A percentile compares a stretch with the other conserved stretches of the same genome.
These are phyloP conservation scores for Erpobdella octoculata DNA, from an alignment of 2,888 invertebrate species.

Conservation along the genomic window DNA sequence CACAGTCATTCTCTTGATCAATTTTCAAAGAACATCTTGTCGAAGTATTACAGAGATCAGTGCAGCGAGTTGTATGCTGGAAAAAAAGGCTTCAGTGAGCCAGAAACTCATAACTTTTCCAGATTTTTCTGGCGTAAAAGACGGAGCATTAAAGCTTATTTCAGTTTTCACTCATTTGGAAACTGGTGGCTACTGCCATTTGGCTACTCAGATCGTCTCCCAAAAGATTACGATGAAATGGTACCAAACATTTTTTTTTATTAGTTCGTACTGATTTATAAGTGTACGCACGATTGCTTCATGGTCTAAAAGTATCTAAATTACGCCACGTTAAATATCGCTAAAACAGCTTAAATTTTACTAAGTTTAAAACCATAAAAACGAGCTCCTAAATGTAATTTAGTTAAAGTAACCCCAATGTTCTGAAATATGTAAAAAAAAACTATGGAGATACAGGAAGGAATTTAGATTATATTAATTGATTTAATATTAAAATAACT, in stretches of 20 bases:
- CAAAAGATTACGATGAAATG: conserved; percentile 29
- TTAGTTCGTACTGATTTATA: no score
- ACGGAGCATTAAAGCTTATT: conserved; percentile 44
- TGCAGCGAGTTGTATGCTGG: conserved; percentile 33
- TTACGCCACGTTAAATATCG: no score
- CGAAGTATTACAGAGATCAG: not conserved
- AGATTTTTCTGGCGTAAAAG: conserved; percentile 50
- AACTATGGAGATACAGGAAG: no score
- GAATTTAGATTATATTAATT: no score
- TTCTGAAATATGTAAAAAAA: no score
- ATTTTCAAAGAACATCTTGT: not conserved
- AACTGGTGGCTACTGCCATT: conserved; percentile 36
- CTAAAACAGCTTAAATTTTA: no score
- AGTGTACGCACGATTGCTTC: no score
- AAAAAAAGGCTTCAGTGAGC: conserved; percentile 32
- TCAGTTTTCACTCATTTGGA: conserved; percentile 49
- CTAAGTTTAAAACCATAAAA: no score
- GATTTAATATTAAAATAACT: no score
- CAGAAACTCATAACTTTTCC: conserved; percentile 24
- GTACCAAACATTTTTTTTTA: conserved; percentile 33
- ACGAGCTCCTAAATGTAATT: no score
- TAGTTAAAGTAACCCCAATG: no score
- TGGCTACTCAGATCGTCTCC: conserved; percentile 26
- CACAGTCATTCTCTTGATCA: not conserved
- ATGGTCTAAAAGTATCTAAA: no score